Conservation (phyloP, 35 echinoderm and acorn worm genomes). For the Apostichopus parvimensis region DNA sequence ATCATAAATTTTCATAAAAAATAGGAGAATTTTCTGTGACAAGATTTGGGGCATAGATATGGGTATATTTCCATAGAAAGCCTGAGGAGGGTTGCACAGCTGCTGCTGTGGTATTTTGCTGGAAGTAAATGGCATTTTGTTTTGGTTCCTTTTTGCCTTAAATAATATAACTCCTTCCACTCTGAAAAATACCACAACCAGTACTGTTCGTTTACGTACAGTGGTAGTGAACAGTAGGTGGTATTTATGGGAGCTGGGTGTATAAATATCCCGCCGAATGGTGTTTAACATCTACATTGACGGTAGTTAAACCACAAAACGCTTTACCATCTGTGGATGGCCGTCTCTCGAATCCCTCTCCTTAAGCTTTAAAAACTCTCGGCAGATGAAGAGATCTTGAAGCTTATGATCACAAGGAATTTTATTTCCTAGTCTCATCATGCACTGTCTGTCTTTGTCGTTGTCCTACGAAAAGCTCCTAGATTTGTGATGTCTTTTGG, state of each 20-base stretch:
- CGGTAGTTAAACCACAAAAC: background rate
- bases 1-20: background rate
- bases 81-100: background rate
- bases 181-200: background rate
- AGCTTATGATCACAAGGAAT: too few relatives aligned
- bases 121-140: background rate
- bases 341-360: too few relatives aligned
- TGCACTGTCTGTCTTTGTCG: too few relatives aligned
- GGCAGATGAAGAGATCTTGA: too few relatives aligned
- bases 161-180: background rate
- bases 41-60: background rate
- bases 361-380: too few relatives aligned
- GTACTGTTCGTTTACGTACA: background rate
- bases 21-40: background rate
- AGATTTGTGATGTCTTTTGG: too few relatives aligned
- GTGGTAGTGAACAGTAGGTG: background rate
- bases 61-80: background rate
- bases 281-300: background rate
- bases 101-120: background rate
- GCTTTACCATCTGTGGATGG: background rate
- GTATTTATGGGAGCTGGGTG: background rate
- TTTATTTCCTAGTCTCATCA: too few relatives aligned
- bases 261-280: background rate
- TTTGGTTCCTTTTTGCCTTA: background rate
- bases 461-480: too few relatives aligned